Percentiles rank a stretch among this genome's conserved stretches.
Conservation (phyloP, 2,113 vertebrate genomes). For the Xenopus borealis region DNA sequence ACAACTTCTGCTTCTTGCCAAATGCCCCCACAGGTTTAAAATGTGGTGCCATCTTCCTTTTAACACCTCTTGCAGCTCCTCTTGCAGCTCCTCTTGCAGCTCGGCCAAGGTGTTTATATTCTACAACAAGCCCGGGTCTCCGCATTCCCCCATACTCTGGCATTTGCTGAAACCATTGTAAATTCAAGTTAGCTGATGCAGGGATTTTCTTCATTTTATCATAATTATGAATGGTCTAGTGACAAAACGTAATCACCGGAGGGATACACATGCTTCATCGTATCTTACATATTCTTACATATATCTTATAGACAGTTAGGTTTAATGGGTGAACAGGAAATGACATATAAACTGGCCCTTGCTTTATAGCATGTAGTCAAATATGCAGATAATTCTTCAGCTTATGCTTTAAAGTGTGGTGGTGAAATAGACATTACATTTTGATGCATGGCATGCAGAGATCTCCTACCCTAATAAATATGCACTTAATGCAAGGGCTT, state of each 20-base stretch:
- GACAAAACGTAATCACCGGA: no score
- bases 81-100: conserved; percentile 55
- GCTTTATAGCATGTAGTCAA: no score
- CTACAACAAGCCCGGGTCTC: conserved; percentile 70
- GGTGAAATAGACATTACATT: no score
- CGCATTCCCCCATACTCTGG: conserved; percentile 74
- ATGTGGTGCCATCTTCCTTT: conserved; percentile 76
- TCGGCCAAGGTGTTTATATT: conserved; percentile 72
- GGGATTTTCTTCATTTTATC: no score
- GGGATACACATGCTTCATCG: no score
- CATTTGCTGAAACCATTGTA: conserved; percentile 73
- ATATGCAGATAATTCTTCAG: no score
- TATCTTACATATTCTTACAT: conserved; percentile 60
- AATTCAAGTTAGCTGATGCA: conserved; percentile 49
- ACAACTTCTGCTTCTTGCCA: conserved; percentile 77
- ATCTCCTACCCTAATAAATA: no score
- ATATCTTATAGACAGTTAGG: conserved; percentile 84
- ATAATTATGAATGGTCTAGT: no score
- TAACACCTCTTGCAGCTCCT: conserved; percentile 75
- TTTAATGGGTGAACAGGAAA: conserved; percentile 81
- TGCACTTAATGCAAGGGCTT: no score
- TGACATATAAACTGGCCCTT: conserved; percentile 47
- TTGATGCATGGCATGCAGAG: no score
- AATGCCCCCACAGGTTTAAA: conserved; percentile 70
- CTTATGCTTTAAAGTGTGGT: no score